phyloP scores from a whole-genome alignment of 1,140 invertebrate genomes.

The Solenopsis fugax region DNA sequence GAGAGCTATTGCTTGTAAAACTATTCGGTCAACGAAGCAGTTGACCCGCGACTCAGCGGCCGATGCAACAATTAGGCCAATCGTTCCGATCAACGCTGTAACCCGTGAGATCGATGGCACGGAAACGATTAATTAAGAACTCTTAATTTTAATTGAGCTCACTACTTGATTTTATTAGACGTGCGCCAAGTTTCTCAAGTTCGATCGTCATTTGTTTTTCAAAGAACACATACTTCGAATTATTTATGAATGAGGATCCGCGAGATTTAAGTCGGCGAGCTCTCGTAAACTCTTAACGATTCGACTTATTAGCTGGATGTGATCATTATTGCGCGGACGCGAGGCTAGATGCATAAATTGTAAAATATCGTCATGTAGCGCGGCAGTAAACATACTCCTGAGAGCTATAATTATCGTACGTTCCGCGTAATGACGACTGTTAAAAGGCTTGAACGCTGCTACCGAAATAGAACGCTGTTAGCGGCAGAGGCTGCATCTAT shows the following conservation, averaged over 20 bases:
- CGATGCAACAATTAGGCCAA: constrained; percentile 67
- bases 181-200: not conserved
- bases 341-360: constrained; percentile 8
- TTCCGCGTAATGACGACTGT: constrained; percentile 39
- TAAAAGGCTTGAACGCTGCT: constrained; percentile 16
- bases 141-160: constrained; percentile 19
- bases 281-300: not conserved
- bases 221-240: not conserved
- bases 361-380: constrained; percentile 32
- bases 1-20: constrained; percentile 55
- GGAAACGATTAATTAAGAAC: not conserved
- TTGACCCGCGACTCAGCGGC: constrained; percentile 61
- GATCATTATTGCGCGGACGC: constrained; percentile 1
- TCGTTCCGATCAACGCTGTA: constrained; percentile 28
- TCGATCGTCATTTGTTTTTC: not conserved
- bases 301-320: constrained; percentile 4
- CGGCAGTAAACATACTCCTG: constrained; percentile 35
- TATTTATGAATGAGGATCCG: constrained; percentile 19
- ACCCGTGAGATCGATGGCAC: constrained; percentile 6
- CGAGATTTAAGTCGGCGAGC: not conserved
- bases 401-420: constrained; percentile 34
- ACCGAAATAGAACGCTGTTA: constrained; percentile 51
- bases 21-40: constrained; percentile 71
- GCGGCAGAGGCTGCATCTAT: constrained; percentile 25
- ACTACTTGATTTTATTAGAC: constrained; percentile 16